Evolutionary conservation across 2,113 vertebrate species (phyloP).

Genomic region (Oxygymnocypris stewartii): DNA sequence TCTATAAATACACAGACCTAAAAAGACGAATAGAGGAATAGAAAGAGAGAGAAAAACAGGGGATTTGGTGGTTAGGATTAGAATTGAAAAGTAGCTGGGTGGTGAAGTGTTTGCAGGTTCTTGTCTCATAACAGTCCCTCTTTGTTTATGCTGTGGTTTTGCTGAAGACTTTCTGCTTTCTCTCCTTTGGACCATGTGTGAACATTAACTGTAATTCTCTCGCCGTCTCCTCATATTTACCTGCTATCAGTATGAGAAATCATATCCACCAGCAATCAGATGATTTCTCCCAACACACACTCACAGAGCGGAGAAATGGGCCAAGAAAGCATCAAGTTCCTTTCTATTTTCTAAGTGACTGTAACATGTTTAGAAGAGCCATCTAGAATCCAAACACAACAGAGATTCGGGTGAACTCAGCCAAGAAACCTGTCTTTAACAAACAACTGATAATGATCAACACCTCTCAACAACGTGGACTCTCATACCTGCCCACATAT

Average conservation of each 20-base stretch:
- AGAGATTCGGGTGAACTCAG: slow-evolving; percentile 25
- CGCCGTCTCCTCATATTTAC: slow-evolving; percentile 16
- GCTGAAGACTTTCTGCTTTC: slow-evolving; percentile 33
- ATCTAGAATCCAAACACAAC: slow-evolving; percentile 19
- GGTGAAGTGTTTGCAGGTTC: slow-evolving; percentile 25
- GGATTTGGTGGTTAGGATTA: slow-evolving; percentile 23
- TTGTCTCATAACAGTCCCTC: slow-evolving; percentile 17
- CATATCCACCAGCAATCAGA: slow-evolving; percentile 21
- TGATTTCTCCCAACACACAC: slow-evolving; percentile 18
- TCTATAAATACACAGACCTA: background rate
- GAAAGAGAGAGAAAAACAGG: slow-evolving; percentile 21
- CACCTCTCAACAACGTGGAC: slow-evolving; percentile 24
- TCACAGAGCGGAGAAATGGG: background rate
- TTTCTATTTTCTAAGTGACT: slow-evolving; percentile 44
- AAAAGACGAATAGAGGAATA: background rate
- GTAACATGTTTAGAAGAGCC: slow-evolving; percentile 10
- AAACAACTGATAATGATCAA: slow-evolving; percentile 41
- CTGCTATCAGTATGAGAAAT: slow-evolving; percentile 36
- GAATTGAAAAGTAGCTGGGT: background rate
- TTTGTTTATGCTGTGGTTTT: slow-evolving; percentile 21
- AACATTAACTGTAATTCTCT: slow-evolving; percentile 27
- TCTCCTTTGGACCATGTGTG: slow-evolving; percentile 22
- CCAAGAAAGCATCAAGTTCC: slow-evolving; percentile 39
- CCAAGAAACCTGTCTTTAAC: slow-evolving; percentile 25
- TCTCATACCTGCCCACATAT: slow-evolving; percentile 24